Evolutionary conservation across 2,797 vertebrate species (phyloP), one percentile per base, ranked within the genome.

Genomic region (Helicolenus hilgendorfi): DNA sequence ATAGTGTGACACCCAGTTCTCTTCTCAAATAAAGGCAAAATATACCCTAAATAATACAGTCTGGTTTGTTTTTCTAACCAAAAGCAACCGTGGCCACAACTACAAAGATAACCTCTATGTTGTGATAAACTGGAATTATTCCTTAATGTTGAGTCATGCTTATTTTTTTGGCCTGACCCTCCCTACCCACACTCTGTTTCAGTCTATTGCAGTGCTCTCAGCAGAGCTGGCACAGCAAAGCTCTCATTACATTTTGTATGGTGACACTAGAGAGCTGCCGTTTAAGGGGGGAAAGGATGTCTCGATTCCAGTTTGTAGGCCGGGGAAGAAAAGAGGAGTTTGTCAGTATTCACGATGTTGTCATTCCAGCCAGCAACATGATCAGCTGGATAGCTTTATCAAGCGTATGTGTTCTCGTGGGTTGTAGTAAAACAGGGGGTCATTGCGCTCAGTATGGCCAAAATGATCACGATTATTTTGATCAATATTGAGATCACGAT

Each of bases 201-300:
- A 79, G 79, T 85, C 60, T 84, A 3, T 75, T 59, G 60, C 77
- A 74, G 80, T 56, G 58, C 82, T 91, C 84, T 92, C 84, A 86
- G 79, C 80, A 63, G 81, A 92, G 82, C 80, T 91, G 92, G 89
- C 91, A 85, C 88, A 71, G 84, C 82, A 80, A 74, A 79, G 65
- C 84, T 82, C 82, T 93, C 72, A 76, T 92, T 87, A 86, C 71
- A 69, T 85, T 85, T 86, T 90, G 81, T 87, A 45, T 75, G 75
- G 85, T 92, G 89, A 82, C 74, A 89, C 77, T 73, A 62, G 69
- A 91, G 90, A 91, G 86, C 49, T 26, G 86, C 59, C 26, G 74
- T 80, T 84, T 69, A 69, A 80, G 2, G 35, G 72, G 62, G 74
- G 80, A 85, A 81, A 83, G 18, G 24, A 81, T 79, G 77, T 89